These are phyloP conservation scores for Uropetala carovei DNA, from an alignment of 2,888 invertebrate species.

Conservation along the genomic window DNA sequence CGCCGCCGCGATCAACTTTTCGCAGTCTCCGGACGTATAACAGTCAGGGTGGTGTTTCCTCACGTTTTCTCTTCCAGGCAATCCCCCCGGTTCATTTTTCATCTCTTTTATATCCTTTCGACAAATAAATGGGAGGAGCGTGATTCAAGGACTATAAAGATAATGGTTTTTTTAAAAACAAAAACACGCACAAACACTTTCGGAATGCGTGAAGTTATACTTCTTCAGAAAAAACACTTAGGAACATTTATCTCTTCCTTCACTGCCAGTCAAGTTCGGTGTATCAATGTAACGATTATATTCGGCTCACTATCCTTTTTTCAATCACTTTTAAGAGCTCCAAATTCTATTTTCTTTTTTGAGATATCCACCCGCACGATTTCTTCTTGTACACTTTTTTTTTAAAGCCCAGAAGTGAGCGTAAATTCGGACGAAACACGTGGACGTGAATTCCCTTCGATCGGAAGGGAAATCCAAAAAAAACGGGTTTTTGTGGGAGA, in stretches of 20 bases:
- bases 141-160: neutral
- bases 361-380: too few species aligned
- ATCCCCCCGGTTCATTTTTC: conserved; percentile 1
- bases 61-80: neutral
- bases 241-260: neutral
- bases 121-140: neutral
- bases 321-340: too few species aligned
- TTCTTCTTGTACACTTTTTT: too few species aligned
- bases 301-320: too few species aligned
- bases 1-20: neutral
- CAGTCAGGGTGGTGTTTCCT: neutral
- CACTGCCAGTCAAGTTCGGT: neutral
- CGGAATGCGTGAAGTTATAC: neutral
- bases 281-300: too few species aligned
- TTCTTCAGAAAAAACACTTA: neutral
- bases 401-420: neutral
- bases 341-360: too few species aligned
- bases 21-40: conserved; percentile 22
- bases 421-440: neutral
- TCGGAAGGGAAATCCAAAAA: too few species aligned
- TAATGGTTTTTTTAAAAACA: too few species aligned
- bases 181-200: too few species aligned
- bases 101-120: neutral
- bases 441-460: neutral
- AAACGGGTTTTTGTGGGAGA: too few species aligned